Conservation (phyloP, 2,888 invertebrate genomes). For the Idaea dimidiata region DNA sequence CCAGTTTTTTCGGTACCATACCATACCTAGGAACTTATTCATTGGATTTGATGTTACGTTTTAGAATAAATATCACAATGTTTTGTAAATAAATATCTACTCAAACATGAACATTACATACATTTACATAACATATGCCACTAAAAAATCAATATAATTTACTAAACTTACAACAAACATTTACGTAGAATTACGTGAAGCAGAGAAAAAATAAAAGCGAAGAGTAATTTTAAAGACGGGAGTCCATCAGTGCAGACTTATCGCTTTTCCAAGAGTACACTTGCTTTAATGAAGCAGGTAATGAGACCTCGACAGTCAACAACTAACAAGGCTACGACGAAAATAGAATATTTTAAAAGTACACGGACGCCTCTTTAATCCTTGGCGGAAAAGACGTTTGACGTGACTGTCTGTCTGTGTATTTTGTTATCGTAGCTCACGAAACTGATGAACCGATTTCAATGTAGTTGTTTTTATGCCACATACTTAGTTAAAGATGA, state of each 20-base stretch:
- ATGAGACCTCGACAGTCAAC: slow-evolving; percentile 61
- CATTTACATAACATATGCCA: not conserved
- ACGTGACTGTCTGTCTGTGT: no score
- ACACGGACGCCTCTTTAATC: not conserved
- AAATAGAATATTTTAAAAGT: slow-evolving; percentile 27
- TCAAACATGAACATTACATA: no score
- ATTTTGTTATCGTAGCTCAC: no score
- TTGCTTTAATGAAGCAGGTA: slow-evolving; percentile 72
- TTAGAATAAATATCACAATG: no score
- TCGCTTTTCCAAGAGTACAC: slow-evolving; percentile 50
- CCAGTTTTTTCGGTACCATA: no score
- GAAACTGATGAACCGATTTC: no score
- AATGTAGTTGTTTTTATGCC: no score
- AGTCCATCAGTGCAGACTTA: slow-evolving; percentile 35
- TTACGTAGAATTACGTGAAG: not conserved
- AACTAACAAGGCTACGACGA: slow-evolving; percentile 47
- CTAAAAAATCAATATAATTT: not conserved
- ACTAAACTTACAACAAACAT: not conserved
- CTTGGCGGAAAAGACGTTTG: no score
- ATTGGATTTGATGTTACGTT: no score
- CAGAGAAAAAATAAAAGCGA: not conserved
- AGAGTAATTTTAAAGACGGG: slow-evolving; percentile 5
- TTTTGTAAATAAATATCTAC: no score
- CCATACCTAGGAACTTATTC: no score
- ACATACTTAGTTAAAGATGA: not conserved